Evolutionary conservation across 2,888 invertebrate species (phyloP), one percentile per base, ranked within the genome.

Genomic region (Hofmannophila pseudospretella): DNA sequence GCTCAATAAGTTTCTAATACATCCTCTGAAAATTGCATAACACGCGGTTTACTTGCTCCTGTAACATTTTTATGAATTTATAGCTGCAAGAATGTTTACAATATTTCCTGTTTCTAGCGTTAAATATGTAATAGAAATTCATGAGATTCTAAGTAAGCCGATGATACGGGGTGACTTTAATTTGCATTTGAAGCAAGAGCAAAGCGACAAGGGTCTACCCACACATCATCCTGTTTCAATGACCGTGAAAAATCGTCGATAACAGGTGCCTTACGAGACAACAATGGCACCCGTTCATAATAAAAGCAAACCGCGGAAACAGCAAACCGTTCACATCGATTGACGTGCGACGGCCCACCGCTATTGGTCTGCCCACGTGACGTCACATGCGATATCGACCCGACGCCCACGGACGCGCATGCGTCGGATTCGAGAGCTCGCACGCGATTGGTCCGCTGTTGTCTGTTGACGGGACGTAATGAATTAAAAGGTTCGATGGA

Each of bases 341-440:
- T 75, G 67, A 72, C 59, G 73, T 63, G 69, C 74, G 73, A 64
- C 78, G 68, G 58, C 43, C 47, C 50, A 76, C 68, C 79, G 80
- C 79, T 78, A 82, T 82, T 82, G 82, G 80, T 64, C 67, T 66
- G 51, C 54, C 46, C 37, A 36, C 42, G 79, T 80, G 80, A 81
- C 84, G 82, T 84, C 82, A 80, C 77, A 45, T 32, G 49, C 50
- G 35, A 47, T 80, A 82, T 84, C 82, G 84, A 82, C 71, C 80
- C 64, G 52, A 52, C 80, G 73, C 81, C 80, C 70, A 77, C 78
- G 65, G 51, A 41, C 73, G 70, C 84, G 84, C 84, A 81, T 81
- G 84, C 84, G 84, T 55, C 58, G 49, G 42, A 34, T 11, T 14
- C 32, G 13, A 32, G 41, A 51, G 42, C 66, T 59, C 48, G 41